A percentile compares a stretch with the other conserved stretches of the same genome.
phyloP scores from a whole-genome alignment of 2,797 vertebrate species.

The Huso huso region DNA sequence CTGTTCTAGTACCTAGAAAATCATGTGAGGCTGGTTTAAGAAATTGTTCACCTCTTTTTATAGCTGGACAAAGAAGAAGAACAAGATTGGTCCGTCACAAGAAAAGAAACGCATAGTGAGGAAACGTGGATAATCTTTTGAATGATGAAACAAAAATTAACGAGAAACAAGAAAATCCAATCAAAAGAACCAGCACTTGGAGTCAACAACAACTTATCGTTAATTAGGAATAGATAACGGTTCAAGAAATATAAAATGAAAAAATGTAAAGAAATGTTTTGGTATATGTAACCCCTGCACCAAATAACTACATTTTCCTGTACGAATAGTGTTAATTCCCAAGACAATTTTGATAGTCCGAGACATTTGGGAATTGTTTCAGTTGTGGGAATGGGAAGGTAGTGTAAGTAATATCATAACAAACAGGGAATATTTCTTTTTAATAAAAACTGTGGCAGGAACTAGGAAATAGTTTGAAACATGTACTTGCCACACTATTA shows the following conservation, averaged over 20 bases:
- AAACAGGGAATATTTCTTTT: not conserved
- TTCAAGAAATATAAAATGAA: too few relatives aligned
- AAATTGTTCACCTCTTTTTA: too few relatives aligned
- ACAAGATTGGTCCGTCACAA: constrained; percentile 20
- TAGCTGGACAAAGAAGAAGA: constrained; percentile 23
- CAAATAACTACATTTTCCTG: not conserved
- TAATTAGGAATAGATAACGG: too few relatives aligned
- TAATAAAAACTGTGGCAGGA: not conserved
- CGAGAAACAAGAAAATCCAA: not conserved
- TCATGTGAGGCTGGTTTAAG: too few relatives aligned
- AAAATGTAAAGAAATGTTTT: too few relatives aligned
- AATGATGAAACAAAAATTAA: constrained; percentile 6
- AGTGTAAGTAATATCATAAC: not conserved
- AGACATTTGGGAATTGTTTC: not conserved
- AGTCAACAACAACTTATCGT: too few relatives aligned
- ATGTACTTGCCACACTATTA: not conserved
- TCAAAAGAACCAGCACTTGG: not conserved
- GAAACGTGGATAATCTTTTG: constrained; percentile 5
- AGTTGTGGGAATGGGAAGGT: not conserved
- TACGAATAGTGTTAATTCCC: not conserved
- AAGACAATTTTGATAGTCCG: not conserved
- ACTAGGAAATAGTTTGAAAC: not conserved
- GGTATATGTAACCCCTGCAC: not conserved
- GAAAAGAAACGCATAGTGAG: too few relatives aligned
- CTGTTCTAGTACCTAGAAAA: too few relatives aligned